Percentiles rank a stretch among this genome's conserved stretches.
Conservation (phyloP, 1,140 invertebrate species). For the Batillaria attramentaria region DNA sequence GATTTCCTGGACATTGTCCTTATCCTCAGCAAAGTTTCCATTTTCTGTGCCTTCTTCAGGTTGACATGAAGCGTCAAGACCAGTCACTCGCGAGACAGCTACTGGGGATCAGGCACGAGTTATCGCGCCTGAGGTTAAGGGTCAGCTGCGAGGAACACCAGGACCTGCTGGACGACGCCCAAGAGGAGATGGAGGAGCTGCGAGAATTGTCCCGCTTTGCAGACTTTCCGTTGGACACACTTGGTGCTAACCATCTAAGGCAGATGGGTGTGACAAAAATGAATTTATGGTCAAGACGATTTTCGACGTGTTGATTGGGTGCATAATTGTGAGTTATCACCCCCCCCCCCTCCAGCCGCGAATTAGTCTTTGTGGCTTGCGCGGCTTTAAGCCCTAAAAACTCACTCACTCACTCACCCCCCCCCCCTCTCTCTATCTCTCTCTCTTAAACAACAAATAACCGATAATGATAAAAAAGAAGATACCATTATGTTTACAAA, state of each 20-base stretch:
- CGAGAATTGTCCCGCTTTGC: constrained; percentile 53
- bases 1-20: no score
- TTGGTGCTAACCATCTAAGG: constrained; percentile 37
- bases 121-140: constrained; percentile 55
- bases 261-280: constrained; percentile 62
- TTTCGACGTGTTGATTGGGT: constrained; percentile 58
- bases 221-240: constrained; percentile 48
- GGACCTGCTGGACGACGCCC: constrained; percentile 62
- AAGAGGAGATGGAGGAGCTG: constrained; percentile 58
- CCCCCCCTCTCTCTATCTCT: background rate
- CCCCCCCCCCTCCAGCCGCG: background rate
- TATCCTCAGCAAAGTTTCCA: no score
- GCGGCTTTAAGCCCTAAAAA: no score
- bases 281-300: constrained; percentile 60
- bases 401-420: no score
- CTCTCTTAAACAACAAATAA: no score
- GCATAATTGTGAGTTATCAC: no score
- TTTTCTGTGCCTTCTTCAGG: constrained; percentile 40
- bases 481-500: no score
- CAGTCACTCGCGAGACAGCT: constrained; percentile 58
- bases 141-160: constrained; percentile 59
- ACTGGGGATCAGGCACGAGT: constrained; percentile 59
- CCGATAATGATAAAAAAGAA: no score
- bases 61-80: constrained; percentile 57
- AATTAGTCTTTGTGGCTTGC: background rate